Conservation (phyloP, 2,888 invertebrate species). For the Erpobdella octoculata region DNA sequence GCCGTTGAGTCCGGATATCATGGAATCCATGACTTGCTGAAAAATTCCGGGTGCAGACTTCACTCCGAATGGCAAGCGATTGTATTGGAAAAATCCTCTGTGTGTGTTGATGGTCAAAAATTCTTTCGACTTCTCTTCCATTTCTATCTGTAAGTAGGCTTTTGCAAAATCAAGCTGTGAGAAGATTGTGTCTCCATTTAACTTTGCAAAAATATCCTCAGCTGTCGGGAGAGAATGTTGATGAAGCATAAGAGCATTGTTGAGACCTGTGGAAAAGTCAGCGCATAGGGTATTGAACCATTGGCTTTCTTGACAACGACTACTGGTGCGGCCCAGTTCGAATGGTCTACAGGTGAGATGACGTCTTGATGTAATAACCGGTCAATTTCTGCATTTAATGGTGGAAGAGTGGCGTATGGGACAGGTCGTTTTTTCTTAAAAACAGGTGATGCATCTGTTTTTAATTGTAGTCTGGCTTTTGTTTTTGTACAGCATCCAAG, state of each 20-base stretch:
- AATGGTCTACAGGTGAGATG: background rate
- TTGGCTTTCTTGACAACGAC: background rate
- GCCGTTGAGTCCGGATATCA: conserved; percentile 12
- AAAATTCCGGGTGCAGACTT: conserved; percentile 10
- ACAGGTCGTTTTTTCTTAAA: no score
- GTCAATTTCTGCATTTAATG: background rate
- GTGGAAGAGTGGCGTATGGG: no score
- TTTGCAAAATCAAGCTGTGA: background rate
- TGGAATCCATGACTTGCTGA: background rate
- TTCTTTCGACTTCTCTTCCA: conserved; percentile 9
- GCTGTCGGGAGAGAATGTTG: conserved; percentile 4
- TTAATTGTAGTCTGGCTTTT: no score
- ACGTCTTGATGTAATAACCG: background rate
- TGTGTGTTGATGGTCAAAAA: background rate
- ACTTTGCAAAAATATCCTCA: conserved; percentile 4
- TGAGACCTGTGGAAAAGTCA: conserved; percentile 3
- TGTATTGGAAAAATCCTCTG: background rate
- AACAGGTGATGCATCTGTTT: no score
- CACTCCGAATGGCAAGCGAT: background rate
- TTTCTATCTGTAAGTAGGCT: background rate
- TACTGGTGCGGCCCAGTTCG: background rate
- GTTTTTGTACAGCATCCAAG: no score
- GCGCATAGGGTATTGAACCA: background rate
- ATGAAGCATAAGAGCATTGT: background rate
- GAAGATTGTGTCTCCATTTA: background rate